These are phyloP conservation scores for Holcopasites calliopsidis DNA, from an alignment of 1,140 invertebrate species.

Conservation along the genomic window DNA sequence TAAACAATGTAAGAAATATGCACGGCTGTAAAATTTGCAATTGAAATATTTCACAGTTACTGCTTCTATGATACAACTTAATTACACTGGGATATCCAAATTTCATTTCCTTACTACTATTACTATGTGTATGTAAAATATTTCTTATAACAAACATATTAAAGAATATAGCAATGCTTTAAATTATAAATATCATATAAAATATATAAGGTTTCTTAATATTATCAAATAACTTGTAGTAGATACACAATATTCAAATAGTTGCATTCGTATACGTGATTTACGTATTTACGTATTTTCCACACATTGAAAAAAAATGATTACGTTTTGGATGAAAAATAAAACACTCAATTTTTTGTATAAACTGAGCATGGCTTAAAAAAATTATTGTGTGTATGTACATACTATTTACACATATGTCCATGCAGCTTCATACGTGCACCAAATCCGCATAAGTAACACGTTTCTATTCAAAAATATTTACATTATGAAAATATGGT, in stretches of 20 bases:
- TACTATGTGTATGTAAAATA: constrained; percentile 16
- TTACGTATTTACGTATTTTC: constrained; percentile 7
- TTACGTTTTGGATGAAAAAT: not conserved
- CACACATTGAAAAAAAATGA: not conserved
- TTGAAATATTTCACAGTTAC: constrained; percentile 10
- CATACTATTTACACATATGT: too few relatives aligned
- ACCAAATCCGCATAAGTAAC: constrained; percentile 1
- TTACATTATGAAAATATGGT: not conserved
- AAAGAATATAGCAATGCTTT: constrained; percentile 7
- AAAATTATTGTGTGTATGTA: not conserved
- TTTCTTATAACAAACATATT: constrained; percentile 8
- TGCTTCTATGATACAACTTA: constrained; percentile 26
- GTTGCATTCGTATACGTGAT: not conserved
- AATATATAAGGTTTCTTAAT: constrained; percentile 8
- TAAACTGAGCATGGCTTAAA: not conserved
- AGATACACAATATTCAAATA: not conserved
- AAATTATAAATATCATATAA: constrained; percentile 36
- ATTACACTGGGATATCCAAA: constrained; percentile 30
- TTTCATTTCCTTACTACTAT: constrained; percentile 3
- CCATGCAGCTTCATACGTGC: not conserved
- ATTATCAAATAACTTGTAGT: not conserved
- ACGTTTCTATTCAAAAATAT: not conserved
- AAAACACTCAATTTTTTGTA: not conserved
- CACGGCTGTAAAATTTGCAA: not conserved
- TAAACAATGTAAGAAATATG: not conserved